Evolutionary conservation across 2,797 vertebrate species (phyloP).

Genomic region (Periophthalmus magnuspinnatus): DNA sequence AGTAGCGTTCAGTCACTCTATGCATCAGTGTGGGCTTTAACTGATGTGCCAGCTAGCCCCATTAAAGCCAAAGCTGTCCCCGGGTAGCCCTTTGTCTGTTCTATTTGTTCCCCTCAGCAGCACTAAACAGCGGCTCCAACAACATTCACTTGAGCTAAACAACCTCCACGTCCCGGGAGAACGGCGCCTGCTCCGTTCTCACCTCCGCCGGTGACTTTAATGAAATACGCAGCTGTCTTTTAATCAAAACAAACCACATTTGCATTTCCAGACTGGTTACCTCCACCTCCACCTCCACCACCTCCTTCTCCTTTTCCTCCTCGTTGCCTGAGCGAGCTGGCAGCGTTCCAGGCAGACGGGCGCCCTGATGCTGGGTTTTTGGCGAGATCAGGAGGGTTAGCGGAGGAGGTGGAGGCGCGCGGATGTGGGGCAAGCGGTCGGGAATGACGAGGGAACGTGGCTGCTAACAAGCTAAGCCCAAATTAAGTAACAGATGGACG

Average conservation of each 20-base stretch:
- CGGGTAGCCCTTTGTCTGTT: constrained; percentile 53
- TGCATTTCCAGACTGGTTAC: constrained; percentile 54
- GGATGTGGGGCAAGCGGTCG: constrained; percentile 23
- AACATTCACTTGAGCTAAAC: constrained; percentile 59
- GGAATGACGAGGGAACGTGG: constrained; percentile 28
- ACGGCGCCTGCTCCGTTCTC: constrained; percentile 32
- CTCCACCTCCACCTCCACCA: too few species aligned
- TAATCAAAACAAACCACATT: constrained; percentile 74
- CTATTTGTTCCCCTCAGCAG: constrained; percentile 58
- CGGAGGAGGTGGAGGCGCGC: constrained; percentile 26
- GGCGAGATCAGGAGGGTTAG: constrained; percentile 28
- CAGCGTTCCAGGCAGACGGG: constrained; percentile 49
- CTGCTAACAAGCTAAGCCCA: constrained; percentile 53
- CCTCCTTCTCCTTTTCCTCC: neutral
- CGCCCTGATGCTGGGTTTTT: constrained; percentile 36
- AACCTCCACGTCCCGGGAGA: constrained; percentile 62
- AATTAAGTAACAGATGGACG: constrained; percentile 67
- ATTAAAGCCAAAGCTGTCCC: constrained; percentile 69
- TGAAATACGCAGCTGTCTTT: constrained; percentile 72
- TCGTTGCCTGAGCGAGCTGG: constrained; percentile 41
- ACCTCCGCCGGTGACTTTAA: constrained; percentile 63
- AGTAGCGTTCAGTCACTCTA: constrained; percentile 36
- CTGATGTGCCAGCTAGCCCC: constrained; percentile 58
- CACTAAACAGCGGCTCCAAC: constrained; percentile 58
- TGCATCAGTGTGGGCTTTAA: constrained; percentile 52